Evolutionary conservation across 2,113 vertebrate genomes (phyloP), one percentile per base, ranked within the genome.

Genomic region (Cebus imitator): DNA sequence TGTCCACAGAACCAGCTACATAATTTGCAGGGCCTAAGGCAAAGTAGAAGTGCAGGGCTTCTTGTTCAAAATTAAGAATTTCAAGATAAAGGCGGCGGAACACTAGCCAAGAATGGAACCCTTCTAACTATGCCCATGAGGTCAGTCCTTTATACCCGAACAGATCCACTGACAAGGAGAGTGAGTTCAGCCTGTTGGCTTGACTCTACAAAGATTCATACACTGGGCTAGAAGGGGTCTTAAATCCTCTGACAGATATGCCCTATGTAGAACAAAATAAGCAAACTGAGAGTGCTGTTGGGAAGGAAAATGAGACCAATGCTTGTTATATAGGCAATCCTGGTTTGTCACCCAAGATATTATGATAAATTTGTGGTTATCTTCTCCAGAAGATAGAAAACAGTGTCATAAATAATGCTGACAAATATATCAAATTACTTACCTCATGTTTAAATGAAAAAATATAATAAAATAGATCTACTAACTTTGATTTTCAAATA

Each of bases 281-380:
- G 68, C 13, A 79, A 58, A 85, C 25, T 82, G n/a, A n/a, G 11
- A 11, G 23, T 87, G 92, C 21, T 78, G 11, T 43, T 82, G 9
- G 70, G 43, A 76, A 95, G 37, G 18, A 52, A 89, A 80, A 70
- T 40, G 43, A 30, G 5, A 10, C 4, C 21, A 82, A 25, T 80
- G 13, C 35, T 68, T 90, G 0, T 82, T 92, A 8, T 32, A 72
- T n/a, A 87, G 75, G 21, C 25, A 95, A 81, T 57, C 13, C 16
- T 78, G 7, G 35, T 61, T 95, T 91, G 6, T 89, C 43, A 86
- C 21, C 17, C 61, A 85, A 43, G 16, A n/a, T 70, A 27, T 58
- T 93, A 14, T n/a, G 35, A 92, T 76, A 10, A 64, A 93, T 89
- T 85, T 96, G 40, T 68, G 48, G 17, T 76, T 94, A 75, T 45